These are phyloP conservation scores for Oreonectes daqikongensis DNA, from an alignment of 2,797 vertebrate genomes.

Conservation along the genomic window DNA sequence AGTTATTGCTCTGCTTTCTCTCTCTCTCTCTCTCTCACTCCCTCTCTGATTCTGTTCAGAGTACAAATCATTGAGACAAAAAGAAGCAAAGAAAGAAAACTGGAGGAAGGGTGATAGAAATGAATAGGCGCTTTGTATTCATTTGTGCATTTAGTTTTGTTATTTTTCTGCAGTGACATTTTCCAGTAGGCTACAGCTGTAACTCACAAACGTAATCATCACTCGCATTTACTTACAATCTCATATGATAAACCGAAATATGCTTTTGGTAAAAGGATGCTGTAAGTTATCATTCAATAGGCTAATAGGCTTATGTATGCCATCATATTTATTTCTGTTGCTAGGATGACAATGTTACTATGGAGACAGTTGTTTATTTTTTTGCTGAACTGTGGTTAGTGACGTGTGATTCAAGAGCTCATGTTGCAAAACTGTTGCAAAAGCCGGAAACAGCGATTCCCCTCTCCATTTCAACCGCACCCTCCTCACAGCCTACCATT, in stretches of 20 bases:
- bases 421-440: slow-evolving; percentile 28
- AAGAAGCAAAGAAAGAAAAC: not conserved
- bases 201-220: no score
- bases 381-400: slow-evolving; percentile 28
- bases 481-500: not conserved
- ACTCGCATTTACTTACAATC: no score
- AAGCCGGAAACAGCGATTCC: not conserved
- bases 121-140: not conserved
- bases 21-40: not conserved
- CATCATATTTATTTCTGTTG: slow-evolving; percentile 34
- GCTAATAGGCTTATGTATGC: no score
- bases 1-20: not conserved
- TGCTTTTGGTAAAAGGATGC: not conserved
- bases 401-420: slow-evolving; percentile 6
- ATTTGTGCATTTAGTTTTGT: no score
- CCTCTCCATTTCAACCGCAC: not conserved
- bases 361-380: slow-evolving; percentile 53
- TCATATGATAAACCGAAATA: not conserved
- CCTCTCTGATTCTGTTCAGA: not conserved
- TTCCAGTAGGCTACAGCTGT: no score
- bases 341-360: slow-evolving; percentile 36
- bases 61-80: not conserved
- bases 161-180: no score
- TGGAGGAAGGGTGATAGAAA: not conserved
- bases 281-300: not conserved